Conservation (phyloP, 2,888 invertebrate genomes). For the Amphimallon solstitiale region DNA sequence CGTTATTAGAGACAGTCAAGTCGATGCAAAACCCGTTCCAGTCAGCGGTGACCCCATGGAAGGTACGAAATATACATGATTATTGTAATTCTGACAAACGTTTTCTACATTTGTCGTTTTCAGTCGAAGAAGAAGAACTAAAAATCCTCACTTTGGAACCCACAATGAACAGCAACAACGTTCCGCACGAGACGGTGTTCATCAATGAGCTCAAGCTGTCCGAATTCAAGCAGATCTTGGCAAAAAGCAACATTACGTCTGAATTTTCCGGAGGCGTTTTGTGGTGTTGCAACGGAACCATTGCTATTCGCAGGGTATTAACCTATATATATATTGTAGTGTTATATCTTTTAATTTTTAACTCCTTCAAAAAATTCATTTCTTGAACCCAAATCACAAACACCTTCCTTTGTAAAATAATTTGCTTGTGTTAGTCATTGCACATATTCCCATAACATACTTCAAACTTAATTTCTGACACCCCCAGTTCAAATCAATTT, state of each 20-base stretch:
- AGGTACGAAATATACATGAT: slow-evolving; percentile 51
- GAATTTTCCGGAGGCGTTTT: slow-evolving; percentile 93
- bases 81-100: no score
- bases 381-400: no score
- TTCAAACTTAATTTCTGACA: no score
- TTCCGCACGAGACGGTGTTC: slow-evolving; percentile 84
- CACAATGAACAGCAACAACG: slow-evolving; percentile 65
- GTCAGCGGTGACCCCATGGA: slow-evolving; percentile 64
- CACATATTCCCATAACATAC: no score
- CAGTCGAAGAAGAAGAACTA: slow-evolving; percentile 66
- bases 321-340: slow-evolving; percentile 33
- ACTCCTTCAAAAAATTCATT: background rate
- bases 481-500: no score
- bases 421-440: no score
- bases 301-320: slow-evolving; percentile 85
- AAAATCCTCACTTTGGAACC: slow-evolving; percentile 79
- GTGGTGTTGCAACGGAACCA: slow-evolving; percentile 91
- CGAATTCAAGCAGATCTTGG: slow-evolving; percentile 85
- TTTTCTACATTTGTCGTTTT: slow-evolving; percentile 32
- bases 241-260: slow-evolving; percentile 78
- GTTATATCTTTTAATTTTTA: background rate
- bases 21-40: slow-evolving; percentile 65
- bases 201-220: slow-evolving; percentile 93
- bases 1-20: slow-evolving; percentile 70
- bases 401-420: no score